phyloP scores from a whole-genome alignment of 2,797 vertebrate species.

The Lacerta viridis region DNA sequence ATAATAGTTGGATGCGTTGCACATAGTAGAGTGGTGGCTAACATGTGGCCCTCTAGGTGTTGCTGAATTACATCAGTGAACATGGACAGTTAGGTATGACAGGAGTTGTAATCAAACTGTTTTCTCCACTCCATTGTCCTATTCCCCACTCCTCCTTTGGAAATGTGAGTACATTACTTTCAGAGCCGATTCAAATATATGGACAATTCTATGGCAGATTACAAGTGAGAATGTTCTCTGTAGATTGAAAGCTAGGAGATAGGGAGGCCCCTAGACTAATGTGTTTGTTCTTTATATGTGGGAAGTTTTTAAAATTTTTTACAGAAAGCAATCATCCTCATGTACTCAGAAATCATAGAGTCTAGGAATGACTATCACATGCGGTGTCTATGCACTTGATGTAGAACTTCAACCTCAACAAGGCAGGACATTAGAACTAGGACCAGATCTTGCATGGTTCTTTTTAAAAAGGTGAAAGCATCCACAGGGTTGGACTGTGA shows the following conservation, averaged over 20 bases:
- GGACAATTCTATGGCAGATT: not conserved
- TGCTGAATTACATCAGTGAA: no score
- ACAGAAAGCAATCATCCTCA: not conserved
- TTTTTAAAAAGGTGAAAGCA: not conserved
- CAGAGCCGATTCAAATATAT: not conserved
- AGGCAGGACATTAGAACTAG: not conserved
- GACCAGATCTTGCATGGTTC: not conserved
- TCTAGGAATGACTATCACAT: not conserved
- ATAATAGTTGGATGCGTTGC: not conserved
- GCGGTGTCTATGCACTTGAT: not conserved
- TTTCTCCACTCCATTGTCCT: not conserved
- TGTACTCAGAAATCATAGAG: not conserved
- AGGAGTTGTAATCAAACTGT: no score
- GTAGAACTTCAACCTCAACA: not conserved
- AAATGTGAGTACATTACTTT: not conserved
- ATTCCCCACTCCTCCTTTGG: not conserved
- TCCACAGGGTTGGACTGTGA: not conserved
- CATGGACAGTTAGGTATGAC: no score
- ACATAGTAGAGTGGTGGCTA: no score
- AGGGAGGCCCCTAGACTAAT: not conserved
- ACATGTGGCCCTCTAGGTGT: no score
- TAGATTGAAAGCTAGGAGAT: not conserved
- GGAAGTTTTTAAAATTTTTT: not conserved
- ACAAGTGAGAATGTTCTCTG: not conserved
- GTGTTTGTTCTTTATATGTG: not conserved